Percentiles rank a stretch among this genome's conserved stretches.
These are phyloP conservation scores for Anagrus nilaparvatae DNA, from an alignment of 1,140 invertebrate genomes.

Conservation along the genomic window DNA sequence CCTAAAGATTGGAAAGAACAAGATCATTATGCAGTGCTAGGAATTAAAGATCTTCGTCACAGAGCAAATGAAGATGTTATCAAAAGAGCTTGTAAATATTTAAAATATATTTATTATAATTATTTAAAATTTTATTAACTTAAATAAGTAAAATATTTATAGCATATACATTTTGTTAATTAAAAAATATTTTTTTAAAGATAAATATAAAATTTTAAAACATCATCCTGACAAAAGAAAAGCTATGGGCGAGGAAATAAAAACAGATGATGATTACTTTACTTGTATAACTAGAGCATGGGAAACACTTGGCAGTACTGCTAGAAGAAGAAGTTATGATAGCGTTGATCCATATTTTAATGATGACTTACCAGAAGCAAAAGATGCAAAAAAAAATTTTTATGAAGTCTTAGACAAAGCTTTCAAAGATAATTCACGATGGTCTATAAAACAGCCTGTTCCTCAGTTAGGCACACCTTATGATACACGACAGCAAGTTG, in stretches of 20 bases:
- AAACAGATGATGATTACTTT: conserved; percentile 89
- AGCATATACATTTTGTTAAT: conserved; percentile 6
- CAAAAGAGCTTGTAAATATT: conserved; percentile 77
- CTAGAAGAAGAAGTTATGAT: conserved; percentile 83
- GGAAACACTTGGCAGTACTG: conserved; percentile 76
- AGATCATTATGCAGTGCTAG: conserved; percentile 92
- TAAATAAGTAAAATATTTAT: conserved; percentile 12
- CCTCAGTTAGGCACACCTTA: conserved; percentile 73
- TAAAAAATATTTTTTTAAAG: conserved; percentile 40
- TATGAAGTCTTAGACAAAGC: conserved; percentile 68
- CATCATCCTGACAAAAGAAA: conserved; percentile 98
- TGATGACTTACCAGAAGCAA: conserved; percentile 69
- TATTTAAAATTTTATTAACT: neutral
- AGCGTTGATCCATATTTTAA: conserved; percentile 93
- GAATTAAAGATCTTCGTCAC: conserved; percentile 68
- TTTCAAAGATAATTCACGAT: conserved; percentile 80
- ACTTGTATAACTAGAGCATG: conserved; percentile 98
- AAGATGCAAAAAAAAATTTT: conserved; percentile 74
- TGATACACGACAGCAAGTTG: conserved; percentile 61
- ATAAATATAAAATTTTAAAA: conserved; percentile 77
- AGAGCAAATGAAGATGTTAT: conserved; percentile 86
- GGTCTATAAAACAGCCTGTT: conserved; percentile 83
- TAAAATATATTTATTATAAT: neutral
- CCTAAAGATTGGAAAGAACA: conserved; percentile 97
- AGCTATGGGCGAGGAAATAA: conserved; percentile 73